Evolutionary conservation across 2,797 vertebrate genomes (phyloP).

Genomic region (Anguilla anguilla): DNA sequence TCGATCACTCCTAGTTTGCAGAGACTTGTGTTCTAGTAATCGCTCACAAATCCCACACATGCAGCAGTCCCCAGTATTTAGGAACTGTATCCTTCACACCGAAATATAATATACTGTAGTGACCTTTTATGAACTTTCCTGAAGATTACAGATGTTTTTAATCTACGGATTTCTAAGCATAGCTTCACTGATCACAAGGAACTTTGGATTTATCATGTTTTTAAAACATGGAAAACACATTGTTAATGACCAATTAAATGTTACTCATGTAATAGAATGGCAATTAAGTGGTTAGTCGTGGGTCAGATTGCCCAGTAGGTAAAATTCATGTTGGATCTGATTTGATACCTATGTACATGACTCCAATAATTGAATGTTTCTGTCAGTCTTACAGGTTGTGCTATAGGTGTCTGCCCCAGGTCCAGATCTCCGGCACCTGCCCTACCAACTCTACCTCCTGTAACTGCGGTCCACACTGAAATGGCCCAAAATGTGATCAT

Average conservation of each 20-base stretch:
- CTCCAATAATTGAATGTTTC: background rate
- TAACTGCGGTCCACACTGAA: background rate
- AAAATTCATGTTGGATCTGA: background rate
- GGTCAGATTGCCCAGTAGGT: background rate
- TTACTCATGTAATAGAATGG: background rate
- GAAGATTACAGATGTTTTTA: background rate
- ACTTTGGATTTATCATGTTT: background rate
- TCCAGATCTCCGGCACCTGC: background rate
- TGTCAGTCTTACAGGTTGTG: background rate
- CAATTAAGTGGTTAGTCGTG: background rate
- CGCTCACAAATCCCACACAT: background rate
- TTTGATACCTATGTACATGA: background rate
- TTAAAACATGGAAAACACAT: background rate
- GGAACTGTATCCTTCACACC: background rate
- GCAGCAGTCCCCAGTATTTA: background rate
- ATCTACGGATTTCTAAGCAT: background rate
- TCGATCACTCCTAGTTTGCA: background rate
- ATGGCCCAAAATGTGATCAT: background rate
- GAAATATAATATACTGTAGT: background rate
- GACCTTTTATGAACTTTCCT: background rate
- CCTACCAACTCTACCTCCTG: background rate
- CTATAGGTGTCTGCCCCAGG: background rate
- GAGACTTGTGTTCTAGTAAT: background rate
- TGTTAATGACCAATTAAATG: background rate
- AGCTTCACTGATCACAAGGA: background rate